phyloP scores from a whole-genome alignment of 2,888 invertebrate genomes.

The Lepidochrysops patricia region DNA sequence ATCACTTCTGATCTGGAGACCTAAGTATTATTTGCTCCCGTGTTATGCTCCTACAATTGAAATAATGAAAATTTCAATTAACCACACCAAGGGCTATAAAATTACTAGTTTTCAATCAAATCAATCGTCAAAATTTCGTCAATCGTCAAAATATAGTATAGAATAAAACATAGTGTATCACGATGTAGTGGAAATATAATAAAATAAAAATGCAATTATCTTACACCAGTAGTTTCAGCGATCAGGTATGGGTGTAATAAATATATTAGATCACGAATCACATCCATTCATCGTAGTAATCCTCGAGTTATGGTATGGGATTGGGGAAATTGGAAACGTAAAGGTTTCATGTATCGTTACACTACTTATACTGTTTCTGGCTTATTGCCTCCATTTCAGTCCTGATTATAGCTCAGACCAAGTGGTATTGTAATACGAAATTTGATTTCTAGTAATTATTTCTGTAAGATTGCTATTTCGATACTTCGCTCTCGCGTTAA shows the following conservation, averaged over 20 bases:
- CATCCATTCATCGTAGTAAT: background rate
- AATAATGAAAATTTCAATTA: background rate
- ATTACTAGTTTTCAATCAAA: too few relatives aligned
- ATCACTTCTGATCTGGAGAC: too few relatives aligned
- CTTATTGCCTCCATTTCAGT: background rate
- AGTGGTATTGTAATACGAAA: background rate
- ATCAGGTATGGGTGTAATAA: background rate
- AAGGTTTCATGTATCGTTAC: constrained; percentile 4
- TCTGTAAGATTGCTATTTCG: too few relatives aligned
- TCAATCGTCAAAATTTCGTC: too few relatives aligned
- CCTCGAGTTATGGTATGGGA: constrained; percentile 2
- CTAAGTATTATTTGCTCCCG: too few relatives aligned
- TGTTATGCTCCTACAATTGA: too few relatives aligned
- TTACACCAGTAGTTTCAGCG: background rate
- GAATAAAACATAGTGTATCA: background rate
- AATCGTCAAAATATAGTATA: background rate
- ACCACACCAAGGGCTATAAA: too few relatives aligned
- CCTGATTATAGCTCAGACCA: background rate
- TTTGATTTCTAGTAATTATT: too few relatives aligned
- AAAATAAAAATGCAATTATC: background rate
- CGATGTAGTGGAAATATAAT: background rate
- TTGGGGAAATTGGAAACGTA: constrained; percentile 6
- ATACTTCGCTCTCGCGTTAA: too few relatives aligned
- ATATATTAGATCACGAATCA: constrained; percentile 5
- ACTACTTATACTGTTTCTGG: background rate